Conservation (phyloP, 2,113 vertebrate genomes). For the Anolis sagrei region DNA sequence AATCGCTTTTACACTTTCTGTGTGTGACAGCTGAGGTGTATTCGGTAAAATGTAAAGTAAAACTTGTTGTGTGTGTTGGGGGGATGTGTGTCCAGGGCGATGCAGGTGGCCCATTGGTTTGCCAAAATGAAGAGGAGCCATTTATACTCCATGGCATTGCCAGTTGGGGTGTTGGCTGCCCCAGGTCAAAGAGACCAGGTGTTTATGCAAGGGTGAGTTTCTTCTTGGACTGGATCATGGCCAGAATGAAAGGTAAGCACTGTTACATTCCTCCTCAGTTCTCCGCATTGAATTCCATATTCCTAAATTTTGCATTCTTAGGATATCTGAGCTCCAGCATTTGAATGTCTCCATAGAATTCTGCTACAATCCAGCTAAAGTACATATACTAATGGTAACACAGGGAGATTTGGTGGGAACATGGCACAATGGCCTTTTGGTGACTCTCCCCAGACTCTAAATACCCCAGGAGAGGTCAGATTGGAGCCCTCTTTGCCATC, state of each 20-base stretch:
- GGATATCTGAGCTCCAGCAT: neutral
- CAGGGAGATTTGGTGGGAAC: too few species aligned
- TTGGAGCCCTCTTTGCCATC: too few species aligned
- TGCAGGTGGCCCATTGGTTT: slow-evolving; percentile 49
- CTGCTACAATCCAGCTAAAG: too few species aligned
- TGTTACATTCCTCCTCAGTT: neutral
- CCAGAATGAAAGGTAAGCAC: slow-evolving; percentile 34
- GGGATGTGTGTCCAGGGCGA: slow-evolving; percentile 26
- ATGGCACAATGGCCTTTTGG: too few species aligned
- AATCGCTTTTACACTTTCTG: too few species aligned
- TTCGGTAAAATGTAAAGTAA: neutral
- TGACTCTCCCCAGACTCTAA: too few species aligned
- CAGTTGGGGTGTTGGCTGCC: slow-evolving; percentile 37
- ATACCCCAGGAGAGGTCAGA: too few species aligned
- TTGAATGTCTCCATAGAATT: neutral
- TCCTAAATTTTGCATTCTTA: neutral
- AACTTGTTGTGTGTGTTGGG: too few species aligned
- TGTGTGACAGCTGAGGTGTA: too few species aligned
- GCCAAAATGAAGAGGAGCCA: neutral
- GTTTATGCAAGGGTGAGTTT: slow-evolving; percentile 19
- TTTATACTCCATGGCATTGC: slow-evolving; percentile 27
- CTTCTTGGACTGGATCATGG: slow-evolving; percentile 50
- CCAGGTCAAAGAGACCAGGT: slow-evolving; percentile 29
- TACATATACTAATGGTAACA: too few species aligned
- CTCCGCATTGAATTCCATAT: neutral